A percentile compares a stretch with the other conserved stretches of the same genome.
These are phyloP conservation scores for Rhea pennata DNA, from an alignment of 2,113 vertebrate species.

Conservation along the genomic window DNA sequence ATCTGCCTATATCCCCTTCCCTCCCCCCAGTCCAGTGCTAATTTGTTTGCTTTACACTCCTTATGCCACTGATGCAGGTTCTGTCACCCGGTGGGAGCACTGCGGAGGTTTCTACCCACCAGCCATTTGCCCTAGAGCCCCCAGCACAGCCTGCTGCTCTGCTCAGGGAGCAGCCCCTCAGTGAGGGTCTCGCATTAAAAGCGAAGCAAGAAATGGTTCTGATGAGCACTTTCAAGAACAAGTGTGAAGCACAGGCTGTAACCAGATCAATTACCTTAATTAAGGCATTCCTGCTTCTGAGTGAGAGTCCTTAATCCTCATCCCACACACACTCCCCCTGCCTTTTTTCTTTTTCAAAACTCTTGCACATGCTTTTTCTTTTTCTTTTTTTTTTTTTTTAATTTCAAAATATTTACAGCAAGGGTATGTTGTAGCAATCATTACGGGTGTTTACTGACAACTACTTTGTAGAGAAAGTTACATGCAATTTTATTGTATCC, in stretches of 20 bases:
- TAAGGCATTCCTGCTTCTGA: background rate
- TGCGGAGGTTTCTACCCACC: background rate
- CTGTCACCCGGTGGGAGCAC: background rate
- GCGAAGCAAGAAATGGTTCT: background rate
- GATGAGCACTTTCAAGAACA: background rate
- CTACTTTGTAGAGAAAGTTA: background rate
- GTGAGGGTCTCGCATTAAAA: background rate
- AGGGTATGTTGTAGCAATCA: background rate
- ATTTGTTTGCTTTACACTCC: background rate
- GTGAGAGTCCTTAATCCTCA: background rate
- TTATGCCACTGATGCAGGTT: background rate
- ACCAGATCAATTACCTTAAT: background rate
- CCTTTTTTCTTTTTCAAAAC: too few relatives aligned
- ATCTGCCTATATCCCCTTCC: background rate
- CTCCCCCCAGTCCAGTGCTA: background rate
- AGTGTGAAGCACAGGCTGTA: background rate
- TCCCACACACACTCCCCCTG: too few relatives aligned
- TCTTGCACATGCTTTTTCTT: background rate
- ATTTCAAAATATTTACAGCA: background rate
- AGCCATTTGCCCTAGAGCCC: background rate
- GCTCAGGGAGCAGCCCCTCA: background rate
- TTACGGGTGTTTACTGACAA: background rate
- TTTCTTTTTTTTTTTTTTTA: background rate
- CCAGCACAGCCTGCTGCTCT: background rate
- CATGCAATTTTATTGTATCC: background rate